These are phyloP conservation scores for Shargacucullia verbasci DNA, from an alignment of 2,888 invertebrate species.

Conservation along the genomic window DNA sequence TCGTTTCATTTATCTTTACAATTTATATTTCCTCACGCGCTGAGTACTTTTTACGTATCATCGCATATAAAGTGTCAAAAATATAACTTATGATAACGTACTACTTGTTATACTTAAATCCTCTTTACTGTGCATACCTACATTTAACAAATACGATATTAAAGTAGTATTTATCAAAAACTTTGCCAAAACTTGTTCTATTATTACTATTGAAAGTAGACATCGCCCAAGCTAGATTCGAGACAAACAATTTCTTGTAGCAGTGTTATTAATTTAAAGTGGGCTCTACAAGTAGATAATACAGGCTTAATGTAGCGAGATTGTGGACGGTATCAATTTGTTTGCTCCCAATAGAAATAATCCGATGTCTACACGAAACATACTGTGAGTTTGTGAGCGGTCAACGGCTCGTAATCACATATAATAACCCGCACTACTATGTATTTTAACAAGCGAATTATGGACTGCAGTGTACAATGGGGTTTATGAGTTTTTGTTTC, in stretches of 20 bases:
- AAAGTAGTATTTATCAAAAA: too few species aligned
- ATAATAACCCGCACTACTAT: conserved; percentile 61
- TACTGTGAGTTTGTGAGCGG: conserved; percentile 59
- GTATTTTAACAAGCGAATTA: conserved; percentile 62
- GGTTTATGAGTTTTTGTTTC: conserved; percentile 28
- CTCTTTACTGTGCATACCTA: not conserved
- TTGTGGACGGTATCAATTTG: conserved; percentile 56
- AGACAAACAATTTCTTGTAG: conserved; percentile 46
- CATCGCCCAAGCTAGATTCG: conserved; percentile 6
- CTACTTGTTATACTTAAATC: conserved; percentile 6
- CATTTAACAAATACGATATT: too few species aligned
- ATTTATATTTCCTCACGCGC: conserved; percentile 49
- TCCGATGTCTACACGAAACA: conserved; percentile 51
- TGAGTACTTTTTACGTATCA: conserved; percentile 38
- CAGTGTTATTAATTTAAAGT: conserved; percentile 59
- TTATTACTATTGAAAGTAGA: not conserved
- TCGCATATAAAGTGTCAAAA: conserved; percentile 26
- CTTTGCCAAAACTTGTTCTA: not conserved
- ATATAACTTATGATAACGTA: conserved; percentile 20
- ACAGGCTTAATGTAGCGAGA: conserved; percentile 41
- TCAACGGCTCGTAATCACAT: conserved; percentile 72
- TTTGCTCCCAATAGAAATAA: conserved; percentile 55
- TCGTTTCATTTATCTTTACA: conserved; percentile 51
- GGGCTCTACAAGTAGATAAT: conserved; percentile 57
- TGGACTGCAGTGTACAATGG: conserved; percentile 49